Evolutionary conservation across 1,140 invertebrate species (phyloP), one percentile per base, ranked within the genome.

Genomic region (Aphelinus certus): DNA sequence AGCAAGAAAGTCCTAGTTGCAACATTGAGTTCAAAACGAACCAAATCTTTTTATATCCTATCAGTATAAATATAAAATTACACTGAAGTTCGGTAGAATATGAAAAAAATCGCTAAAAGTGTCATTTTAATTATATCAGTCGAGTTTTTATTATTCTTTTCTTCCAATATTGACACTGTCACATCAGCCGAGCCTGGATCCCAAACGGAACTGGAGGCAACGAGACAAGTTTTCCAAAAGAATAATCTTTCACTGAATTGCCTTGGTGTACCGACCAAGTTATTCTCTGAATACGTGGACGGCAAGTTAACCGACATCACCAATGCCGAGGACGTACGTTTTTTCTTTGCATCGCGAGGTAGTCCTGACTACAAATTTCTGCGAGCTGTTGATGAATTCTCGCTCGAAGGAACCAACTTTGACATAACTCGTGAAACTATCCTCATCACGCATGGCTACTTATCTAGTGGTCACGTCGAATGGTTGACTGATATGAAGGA

Each of bases 391-490:
- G 72, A 86, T 0, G 90, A 91, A 66, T 91, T 91, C 71, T 89
- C 89, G 26, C 77, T 91, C 3, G 89, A 91, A 70, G 90, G 88
- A 88, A 88, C 88, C 1, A 88, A 90, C 73, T 91, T 89, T 79
- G 78, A 85, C 45, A 84, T 89, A 0, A 78, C 81, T 10, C 85
- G 89, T 49, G 84, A 78, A 55, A 91, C 90, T 0, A 79, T 90
- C 7, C 75, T 91, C 71, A 90, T 91, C 45, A 85, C 90, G 2
- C 90, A 91, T 70, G 90, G 90, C 1, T 91, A 90, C 78, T 86
- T 91, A 84, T 89, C 90, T 42, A 84, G 89, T 71, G 88, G 89
- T 57, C 83, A 88, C 49, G 86, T 88, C 4, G 81, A 83, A 2
- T 91, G 90, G 90, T 84, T 91, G 1, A 76, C 42, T 0, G 83